phyloP scores from a whole-genome alignment of 2,888 invertebrate species.

The Rhagonycha lutea region DNA sequence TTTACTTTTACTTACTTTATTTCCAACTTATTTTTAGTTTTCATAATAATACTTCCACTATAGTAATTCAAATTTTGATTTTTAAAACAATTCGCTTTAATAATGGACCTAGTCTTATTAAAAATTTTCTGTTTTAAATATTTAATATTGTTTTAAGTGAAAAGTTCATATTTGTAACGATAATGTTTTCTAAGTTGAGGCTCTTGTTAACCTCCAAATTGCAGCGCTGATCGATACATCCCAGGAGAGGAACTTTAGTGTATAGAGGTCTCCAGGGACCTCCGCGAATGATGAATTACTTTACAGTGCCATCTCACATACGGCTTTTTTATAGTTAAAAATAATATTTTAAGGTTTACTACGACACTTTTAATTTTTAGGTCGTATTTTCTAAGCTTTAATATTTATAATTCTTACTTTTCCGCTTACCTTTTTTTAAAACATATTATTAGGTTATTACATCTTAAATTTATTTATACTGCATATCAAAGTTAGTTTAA shows the following conservation, averaged over 20 bases:
- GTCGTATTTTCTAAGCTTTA: not conserved
- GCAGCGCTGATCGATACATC: slow-evolving; percentile 26
- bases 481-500: not conserved
- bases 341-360: slow-evolving; percentile 1
- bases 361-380: not conserved
- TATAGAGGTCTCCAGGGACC: slow-evolving; percentile 19
- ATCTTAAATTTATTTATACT: not conserved
- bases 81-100: not conserved
- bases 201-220: slow-evolving; percentile 24
- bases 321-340: not conserved
- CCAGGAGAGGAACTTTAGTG: slow-evolving; percentile 20
- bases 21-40: not conserved
- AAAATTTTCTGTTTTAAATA: not conserved
- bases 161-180: slow-evolving; percentile 8
- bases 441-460: too few relatives aligned
- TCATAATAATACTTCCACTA: too few relatives aligned
- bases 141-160: not conserved
- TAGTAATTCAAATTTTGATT: not conserved
- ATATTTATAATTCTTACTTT: not conserved
- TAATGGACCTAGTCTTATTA: not conserved
- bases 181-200: slow-evolving; percentile 10
- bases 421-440: not conserved
- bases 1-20: too few relatives aligned
- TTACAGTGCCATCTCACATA: slow-evolving; percentile 10
- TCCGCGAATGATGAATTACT: slow-evolving; percentile 26